Evolutionary conservation across 2,888 invertebrate species (phyloP).

Genomic region (Ellobium chinense): DNA sequence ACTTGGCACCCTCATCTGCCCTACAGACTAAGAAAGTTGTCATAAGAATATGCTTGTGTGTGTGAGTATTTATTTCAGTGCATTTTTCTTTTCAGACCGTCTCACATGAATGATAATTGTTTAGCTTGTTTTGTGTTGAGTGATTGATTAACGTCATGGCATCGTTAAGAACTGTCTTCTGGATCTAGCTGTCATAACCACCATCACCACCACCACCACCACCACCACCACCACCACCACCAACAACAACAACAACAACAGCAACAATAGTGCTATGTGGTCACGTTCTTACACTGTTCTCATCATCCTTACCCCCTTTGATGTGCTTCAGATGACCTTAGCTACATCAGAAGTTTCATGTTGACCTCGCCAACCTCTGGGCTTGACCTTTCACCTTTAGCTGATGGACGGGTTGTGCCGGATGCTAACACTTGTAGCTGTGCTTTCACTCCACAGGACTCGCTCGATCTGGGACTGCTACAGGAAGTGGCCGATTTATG

Average conservation of each 20-base stretch:
- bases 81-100: no score
- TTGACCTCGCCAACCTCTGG: neutral
- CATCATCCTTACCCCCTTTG: neutral
- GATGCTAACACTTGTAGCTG: neutral
- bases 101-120: no score
- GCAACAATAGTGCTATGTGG: no score
- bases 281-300: neutral
- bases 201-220: neutral
- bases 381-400: slow-evolving; percentile 6
- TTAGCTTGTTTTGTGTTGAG: no score
- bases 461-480: neutral
- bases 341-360: neutral
- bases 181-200: neutral
- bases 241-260: neutral
- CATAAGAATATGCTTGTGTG: no score
- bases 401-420: neutral
- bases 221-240: neutral
- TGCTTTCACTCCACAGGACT: neutral
- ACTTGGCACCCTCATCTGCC: no score
- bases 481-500: slow-evolving; percentile 14
- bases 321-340: neutral
- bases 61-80: no score
- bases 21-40: no score
- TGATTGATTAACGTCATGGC: neutral
- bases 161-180: neutral